Evolutionary conservation across 2,113 vertebrate species (phyloP).

Genomic region (Crotalus horridus): DNA sequence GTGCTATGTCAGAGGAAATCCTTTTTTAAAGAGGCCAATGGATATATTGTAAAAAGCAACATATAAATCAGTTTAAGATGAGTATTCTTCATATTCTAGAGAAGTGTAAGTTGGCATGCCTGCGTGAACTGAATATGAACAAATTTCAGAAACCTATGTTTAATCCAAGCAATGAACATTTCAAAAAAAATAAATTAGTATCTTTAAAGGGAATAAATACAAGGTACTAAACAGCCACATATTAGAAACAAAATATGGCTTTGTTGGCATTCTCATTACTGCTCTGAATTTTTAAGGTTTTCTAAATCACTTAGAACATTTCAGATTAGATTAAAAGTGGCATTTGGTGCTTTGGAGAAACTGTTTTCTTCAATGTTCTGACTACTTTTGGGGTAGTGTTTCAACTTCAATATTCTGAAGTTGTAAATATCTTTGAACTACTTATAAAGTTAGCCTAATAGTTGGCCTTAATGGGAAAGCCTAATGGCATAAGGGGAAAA

Average conservation of each 20-base stretch:
- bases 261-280: constrained; percentile 74
- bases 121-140: constrained; percentile 77
- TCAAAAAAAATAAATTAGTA: constrained; percentile 80
- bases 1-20: constrained; percentile 72
- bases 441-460: constrained; percentile 30
- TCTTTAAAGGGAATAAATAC: constrained; percentile 76
- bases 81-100: constrained; percentile 72
- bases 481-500: too few relatives aligned
- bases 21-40: constrained; percentile 68
- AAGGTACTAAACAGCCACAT: constrained; percentile 73
- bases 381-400: constrained; percentile 64
- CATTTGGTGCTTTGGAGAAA: constrained; percentile 61
- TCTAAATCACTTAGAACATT: constrained; percentile 76
- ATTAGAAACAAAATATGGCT: constrained; percentile 72
- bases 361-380: constrained; percentile 67
- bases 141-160: constrained; percentile 76
- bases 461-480: neutral
- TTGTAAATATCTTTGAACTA: constrained; percentile 60
- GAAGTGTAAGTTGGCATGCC: constrained; percentile 73
- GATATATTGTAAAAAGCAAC: constrained; percentile 44
- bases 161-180: constrained; percentile 79
- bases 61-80: constrained; percentile 79
- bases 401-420: constrained; percentile 47
- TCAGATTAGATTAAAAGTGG: constrained; percentile 63
- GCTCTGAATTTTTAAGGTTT: constrained; percentile 68